Conservation (phyloP, 2,113 vertebrate genomes). For the Microcebus ravelobensis region DNA sequence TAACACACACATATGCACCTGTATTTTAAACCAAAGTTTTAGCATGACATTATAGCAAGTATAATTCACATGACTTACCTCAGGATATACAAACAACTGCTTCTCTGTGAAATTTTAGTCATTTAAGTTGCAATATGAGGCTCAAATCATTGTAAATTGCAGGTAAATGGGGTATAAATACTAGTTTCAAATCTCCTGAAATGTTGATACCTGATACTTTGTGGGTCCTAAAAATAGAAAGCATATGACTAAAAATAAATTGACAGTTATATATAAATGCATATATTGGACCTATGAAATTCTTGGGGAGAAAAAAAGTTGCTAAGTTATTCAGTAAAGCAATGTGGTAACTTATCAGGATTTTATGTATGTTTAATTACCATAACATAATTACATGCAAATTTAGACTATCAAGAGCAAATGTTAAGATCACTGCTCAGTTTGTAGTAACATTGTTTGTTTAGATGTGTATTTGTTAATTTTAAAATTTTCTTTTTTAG, state of each 20-base stretch:
- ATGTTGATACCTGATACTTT: neutral
- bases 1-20: neutral
- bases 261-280: neutral
- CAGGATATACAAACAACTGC: neutral
- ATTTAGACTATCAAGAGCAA: constrained; percentile 20
- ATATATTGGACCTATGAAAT: neutral
- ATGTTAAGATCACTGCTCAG: neutral
- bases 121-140: constrained; percentile 2
- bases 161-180: constrained; percentile 20
- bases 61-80: constrained; percentile 6
- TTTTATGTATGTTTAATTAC: neutral
- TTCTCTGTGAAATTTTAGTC: constrained; percentile 18
- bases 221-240: constrained; percentile 52
- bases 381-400: neutral
- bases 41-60: neutral
- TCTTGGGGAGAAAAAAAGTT: neutral
- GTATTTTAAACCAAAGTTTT: neutral
- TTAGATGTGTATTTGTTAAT: constrained; percentile 36
- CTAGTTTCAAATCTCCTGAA: constrained; percentile 4
- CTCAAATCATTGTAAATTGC: constrained; percentile 41
- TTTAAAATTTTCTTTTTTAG: neutral
- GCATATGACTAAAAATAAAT: constrained; percentile 45
- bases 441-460: neutral
- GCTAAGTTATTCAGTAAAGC: constrained; percentile 36
- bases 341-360: neutral